phyloP scores from a whole-genome alignment of 1,140 invertebrate genomes.

The Bilobella aurantiaca region DNA sequence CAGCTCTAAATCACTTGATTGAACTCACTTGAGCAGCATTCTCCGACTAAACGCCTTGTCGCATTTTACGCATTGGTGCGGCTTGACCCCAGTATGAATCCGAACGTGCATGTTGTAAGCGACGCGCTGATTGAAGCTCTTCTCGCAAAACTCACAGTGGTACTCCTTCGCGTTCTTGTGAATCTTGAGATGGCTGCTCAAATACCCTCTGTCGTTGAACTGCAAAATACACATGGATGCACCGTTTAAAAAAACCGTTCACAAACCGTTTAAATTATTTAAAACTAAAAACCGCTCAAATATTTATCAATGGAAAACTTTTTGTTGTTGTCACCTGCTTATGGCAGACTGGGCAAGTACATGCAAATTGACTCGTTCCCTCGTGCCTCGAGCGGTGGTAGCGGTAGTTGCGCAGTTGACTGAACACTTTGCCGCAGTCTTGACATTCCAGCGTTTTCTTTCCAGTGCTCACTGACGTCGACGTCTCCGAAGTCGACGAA shows the following conservation, averaged over 20 bases:
- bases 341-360: constrained; percentile 61
- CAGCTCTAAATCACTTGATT: too few relatives aligned
- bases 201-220: constrained; percentile 64
- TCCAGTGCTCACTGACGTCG: constrained; percentile 38
- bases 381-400: constrained; percentile 63
- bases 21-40: constrained; percentile 33
- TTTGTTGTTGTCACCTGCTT: too few relatives aligned
- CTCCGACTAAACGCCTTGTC: constrained; percentile 31
- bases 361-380: constrained; percentile 61
- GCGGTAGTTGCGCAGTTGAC: constrained; percentile 62
- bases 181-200: constrained; percentile 68
- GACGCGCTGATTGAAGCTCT: constrained; percentile 67
- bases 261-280: background rate
- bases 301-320: constrained; percentile 40
- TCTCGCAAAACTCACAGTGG: constrained; percentile 59
- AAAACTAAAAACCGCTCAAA: background rate
- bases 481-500: background rate
- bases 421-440: constrained; percentile 67
- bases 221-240: too few relatives aligned
- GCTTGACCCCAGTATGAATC: constrained; percentile 53
- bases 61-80: constrained; percentile 25
- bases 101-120: constrained; percentile 74
- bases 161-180: constrained; percentile 58
- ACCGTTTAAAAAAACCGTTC: background rate
- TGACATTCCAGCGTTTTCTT: constrained; percentile 59